phyloP scores from a whole-genome alignment of 2,888 invertebrate species.

The Epinotia demarniana region DNA sequence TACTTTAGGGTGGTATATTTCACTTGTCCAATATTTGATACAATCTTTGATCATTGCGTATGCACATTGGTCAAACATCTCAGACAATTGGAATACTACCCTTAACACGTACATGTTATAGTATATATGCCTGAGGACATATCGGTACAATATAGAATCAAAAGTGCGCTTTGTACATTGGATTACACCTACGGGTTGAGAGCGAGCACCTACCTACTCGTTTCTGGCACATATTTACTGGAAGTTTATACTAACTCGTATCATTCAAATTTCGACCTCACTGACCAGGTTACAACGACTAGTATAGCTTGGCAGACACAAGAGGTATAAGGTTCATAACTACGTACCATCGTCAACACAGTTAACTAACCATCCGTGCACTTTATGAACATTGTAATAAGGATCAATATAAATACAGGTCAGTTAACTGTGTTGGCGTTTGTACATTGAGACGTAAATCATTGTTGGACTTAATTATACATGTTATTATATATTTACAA shows the following conservation, averaged over 20 bases:
- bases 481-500: constrained; percentile 15
- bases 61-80: too few species aligned
- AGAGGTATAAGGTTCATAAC: constrained; percentile 5
- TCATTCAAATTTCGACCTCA: constrained; percentile 1
- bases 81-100: too few species aligned
- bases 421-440: too few species aligned
- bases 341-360: neutral
- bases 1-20: too few species aligned
- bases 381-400: too few species aligned
- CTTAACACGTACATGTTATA: neutral
- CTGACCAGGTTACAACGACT: constrained; percentile 20
- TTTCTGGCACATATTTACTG: constrained; percentile 20
- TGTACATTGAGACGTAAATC: neutral
- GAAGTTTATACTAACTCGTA: constrained; percentile 8
- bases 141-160: neutral
- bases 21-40: too few species aligned
- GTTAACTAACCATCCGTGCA: too few species aligned
- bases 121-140: neutral
- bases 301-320: constrained; percentile 22
- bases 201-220: constrained; percentile 9
- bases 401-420: too few species aligned
- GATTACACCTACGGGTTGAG: neutral
- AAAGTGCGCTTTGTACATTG: neutral
- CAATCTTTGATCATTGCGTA: too few species aligned
- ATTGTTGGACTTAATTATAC: neutral